Conservation (phyloP, 2,888 invertebrate genomes). For the Syrphus vitripennis region DNA sequence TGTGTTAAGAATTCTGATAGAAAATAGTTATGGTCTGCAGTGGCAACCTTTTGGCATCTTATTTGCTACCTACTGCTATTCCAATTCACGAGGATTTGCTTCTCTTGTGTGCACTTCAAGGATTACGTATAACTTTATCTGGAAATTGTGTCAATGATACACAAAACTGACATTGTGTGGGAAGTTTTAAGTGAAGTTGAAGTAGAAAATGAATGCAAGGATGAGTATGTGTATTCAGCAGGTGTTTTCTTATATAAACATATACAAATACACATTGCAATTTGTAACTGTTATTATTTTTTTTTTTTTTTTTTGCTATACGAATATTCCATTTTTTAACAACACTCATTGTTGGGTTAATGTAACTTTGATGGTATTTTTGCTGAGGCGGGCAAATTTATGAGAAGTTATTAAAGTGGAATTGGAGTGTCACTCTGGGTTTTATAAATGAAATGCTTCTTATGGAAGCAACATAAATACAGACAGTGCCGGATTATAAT, state of each 20-base stretch:
- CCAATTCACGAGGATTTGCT: neutral
- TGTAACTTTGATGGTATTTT: constrained; percentile 40
- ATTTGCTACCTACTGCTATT: neutral
- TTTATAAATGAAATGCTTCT: constrained; percentile 44
- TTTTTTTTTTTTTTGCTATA: neutral
- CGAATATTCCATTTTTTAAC: neutral
- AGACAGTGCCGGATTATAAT: neutral
- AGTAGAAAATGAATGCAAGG: neutral
- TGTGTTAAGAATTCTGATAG: neutral
- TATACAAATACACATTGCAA: neutral
- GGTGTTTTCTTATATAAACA: constrained; percentile 7
- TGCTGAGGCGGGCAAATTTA: constrained; percentile 44
- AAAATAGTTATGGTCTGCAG: neutral
- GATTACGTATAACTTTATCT: constrained; percentile 28
- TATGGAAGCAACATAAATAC: neutral
- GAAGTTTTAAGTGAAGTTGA: neutral
- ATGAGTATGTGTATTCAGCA: constrained; percentile 23
- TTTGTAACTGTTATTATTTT: neutral
- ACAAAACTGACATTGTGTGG: constrained; percentile 22
- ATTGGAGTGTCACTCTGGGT: constrained; percentile 52
- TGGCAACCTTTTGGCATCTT: neutral
- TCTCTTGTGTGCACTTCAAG: neutral
- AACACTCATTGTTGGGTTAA: constrained; percentile 23
- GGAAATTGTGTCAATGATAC: constrained; percentile 45
- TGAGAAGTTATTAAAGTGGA: constrained; percentile 61